Base-by-base conservation (phyloP, 2,113 vertebrate genomes). In the Tachuris rubrigastra region DNA sequence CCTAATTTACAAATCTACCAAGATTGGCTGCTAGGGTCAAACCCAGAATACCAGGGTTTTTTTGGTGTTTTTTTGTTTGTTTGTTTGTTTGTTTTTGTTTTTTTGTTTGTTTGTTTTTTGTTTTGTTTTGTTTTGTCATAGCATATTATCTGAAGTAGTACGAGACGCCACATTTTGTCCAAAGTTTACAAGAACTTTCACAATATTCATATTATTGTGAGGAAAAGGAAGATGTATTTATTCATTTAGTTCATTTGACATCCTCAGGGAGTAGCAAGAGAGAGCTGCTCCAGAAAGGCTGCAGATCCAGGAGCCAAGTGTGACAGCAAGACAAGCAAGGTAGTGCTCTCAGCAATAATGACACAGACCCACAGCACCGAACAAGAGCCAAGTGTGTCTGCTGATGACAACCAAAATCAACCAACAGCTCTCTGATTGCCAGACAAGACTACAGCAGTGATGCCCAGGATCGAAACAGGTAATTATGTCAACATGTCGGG, bases 11-110 rank as follows among this genome's bases (percentile, higher is more conserved):
- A 58, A 20, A 53, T 25, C 24, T 8, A 56, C 3, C 4, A 52
- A 10, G 3, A 33, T 0, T 46, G 42, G 3, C 28, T 88, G 2
- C 28, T 63, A 71, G 5, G 8, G 2, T 62, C 12, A 56, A 39
- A 46, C 28, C 1, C 1, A 55, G 75, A 53, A 59, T 30, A 63
- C 0, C 4, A 46, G 1, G n/a, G n/a, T n/a, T n/a, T n/a, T n/a
- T n/a, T n/a, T n/a, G n/a, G n/a, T 41, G 39, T 41, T 41, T 41
- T 41, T 41, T 41, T 41, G 39, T 41, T 41, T 41, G 39, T 12
- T 5, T 62, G 4, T 24, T 66, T 39, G n/a, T n/a, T n/a, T 66
- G 28, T n/a, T 44, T 41, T 41, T 41, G 39, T 41, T 41, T 41
- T 41, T 41, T 41, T 41, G 39, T 41, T 41, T 41, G 39, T 12